Percentiles rank a stretch among this genome's conserved stretches.
Conservation (phyloP, 2,113 vertebrate species). For the Marcusenius ussheri region DNA sequence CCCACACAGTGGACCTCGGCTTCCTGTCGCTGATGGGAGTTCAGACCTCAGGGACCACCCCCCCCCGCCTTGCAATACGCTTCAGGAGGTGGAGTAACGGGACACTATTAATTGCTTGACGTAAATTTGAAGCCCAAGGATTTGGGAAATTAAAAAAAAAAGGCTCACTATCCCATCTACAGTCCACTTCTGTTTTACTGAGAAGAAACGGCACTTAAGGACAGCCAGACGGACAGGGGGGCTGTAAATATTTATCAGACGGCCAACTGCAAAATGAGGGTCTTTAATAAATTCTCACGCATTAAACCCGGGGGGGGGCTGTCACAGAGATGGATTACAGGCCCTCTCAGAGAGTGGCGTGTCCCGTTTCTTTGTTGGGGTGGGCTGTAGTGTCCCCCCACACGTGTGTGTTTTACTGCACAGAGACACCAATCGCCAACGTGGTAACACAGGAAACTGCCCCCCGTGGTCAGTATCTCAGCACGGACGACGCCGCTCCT, state of each 20-base stretch:
- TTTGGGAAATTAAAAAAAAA: background rate
- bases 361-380: background rate
- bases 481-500: background rate
- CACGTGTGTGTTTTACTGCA: background rate
- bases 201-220: background rate
- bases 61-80: background rate
- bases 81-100: background rate
- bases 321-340: conserved; percentile 11
- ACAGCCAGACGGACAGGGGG: background rate
- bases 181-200: background rate
- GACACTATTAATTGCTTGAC: background rate
- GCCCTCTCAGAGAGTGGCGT: background rate
- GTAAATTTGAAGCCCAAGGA: background rate
- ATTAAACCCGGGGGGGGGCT: background rate
- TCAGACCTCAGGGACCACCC: too few relatives aligned
- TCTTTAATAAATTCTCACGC: conserved; percentile 4
- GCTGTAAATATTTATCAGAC: conserved; percentile 7
- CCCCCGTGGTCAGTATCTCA: background rate
- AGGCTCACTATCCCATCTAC: background rate
- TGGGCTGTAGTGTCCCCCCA: background rate
- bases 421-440: background rate
- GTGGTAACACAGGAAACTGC: background rate
- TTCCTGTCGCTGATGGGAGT: background rate
- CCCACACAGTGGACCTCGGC: background rate
- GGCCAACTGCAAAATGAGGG: background rate